phyloP scores from a whole-genome alignment of 2,797 vertebrate genomes.

The Macropodus opercularis region DNA sequence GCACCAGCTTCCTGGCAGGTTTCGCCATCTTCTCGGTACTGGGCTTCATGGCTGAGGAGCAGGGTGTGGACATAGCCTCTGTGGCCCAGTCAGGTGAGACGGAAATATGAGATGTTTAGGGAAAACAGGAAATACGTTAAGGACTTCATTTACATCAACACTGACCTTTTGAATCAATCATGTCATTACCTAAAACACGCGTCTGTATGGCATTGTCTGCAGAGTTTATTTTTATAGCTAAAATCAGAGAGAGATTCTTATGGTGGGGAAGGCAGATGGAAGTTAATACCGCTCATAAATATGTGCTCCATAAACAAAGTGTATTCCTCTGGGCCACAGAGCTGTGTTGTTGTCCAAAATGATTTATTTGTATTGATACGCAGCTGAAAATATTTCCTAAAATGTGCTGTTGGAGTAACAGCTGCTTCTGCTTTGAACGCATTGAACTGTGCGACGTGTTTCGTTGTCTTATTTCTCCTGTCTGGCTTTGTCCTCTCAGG shows the following conservation, averaged over 20 bases:
- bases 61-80: slow-evolving; percentile 83
- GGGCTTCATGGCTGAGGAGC: slow-evolving; percentile 92
- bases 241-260: too few species aligned
- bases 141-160: too few species aligned
- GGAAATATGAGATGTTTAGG: background rate
- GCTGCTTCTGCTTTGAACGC: too few species aligned
- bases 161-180: too few species aligned
- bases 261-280: too few species aligned
- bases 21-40: slow-evolving; percentile 94
- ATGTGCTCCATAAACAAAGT: too few species aligned
- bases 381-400: background rate
- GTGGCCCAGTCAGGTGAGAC: slow-evolving; percentile 88
- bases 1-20: slow-evolving; percentile 91
- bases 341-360: background rate
- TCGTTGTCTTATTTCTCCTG: background rate
- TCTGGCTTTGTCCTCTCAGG: slow-evolving; percentile 71
- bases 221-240: too few species aligned
- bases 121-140: background rate
- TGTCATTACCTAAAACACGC: too few species aligned
- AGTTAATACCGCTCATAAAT: too few species aligned
- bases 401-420: too few species aligned
- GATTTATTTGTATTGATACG: background rate
- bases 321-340: background rate
- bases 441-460: too few species aligned
- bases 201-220: too few species aligned